Percentiles rank a stretch among this genome's conserved stretches.
phyloP scores from a whole-genome alignment of 2,797 vertebrate species.

The Synaphobranchus kaupii region DNA sequence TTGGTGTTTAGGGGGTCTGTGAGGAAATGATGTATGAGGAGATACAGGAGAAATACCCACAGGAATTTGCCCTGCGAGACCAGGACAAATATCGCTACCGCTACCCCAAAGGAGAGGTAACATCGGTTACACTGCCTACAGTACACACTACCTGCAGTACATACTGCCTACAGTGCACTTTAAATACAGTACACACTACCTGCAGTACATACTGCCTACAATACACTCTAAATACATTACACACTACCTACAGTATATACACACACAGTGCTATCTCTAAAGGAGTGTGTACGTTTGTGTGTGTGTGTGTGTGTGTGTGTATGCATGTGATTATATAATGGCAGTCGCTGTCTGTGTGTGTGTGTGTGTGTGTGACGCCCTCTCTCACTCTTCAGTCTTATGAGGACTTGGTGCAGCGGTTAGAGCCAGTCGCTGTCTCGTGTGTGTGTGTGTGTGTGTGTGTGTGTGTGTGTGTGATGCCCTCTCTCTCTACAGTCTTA shows the following conservation, averaged over 20 bases:
- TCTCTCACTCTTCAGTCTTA: slow-evolving; percentile 72
- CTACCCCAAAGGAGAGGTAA: slow-evolving; percentile 91
- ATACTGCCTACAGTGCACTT: not conserved
- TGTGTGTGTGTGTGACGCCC: slow-evolving; percentile 3
- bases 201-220: not conserved
- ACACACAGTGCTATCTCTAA: not conserved
- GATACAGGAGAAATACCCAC: slow-evolving; percentile 82
- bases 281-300: not conserved
- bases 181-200: not conserved
- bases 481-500: slow-evolving; percentile 74
- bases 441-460: too few relatives aligned
- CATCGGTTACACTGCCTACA: not conserved
- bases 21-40: slow-evolving; percentile 86
- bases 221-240: not conserved
- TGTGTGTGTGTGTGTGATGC: not conserved
- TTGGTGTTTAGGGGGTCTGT: not conserved
- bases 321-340: not conserved
- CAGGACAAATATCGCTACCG: slow-evolving; percentile 92
- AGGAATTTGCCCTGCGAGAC: slow-evolving; percentile 88
- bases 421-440: slow-evolving; percentile 78
- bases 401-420: slow-evolving; percentile 86
- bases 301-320: too few relatives aligned
- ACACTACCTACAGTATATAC: not conserved
- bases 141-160: not conserved
- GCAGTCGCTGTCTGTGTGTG: not conserved